Evolutionary conservation across 1,140 invertebrate genomes (phyloP).

Genomic region (Drosophila guanche): DNA sequence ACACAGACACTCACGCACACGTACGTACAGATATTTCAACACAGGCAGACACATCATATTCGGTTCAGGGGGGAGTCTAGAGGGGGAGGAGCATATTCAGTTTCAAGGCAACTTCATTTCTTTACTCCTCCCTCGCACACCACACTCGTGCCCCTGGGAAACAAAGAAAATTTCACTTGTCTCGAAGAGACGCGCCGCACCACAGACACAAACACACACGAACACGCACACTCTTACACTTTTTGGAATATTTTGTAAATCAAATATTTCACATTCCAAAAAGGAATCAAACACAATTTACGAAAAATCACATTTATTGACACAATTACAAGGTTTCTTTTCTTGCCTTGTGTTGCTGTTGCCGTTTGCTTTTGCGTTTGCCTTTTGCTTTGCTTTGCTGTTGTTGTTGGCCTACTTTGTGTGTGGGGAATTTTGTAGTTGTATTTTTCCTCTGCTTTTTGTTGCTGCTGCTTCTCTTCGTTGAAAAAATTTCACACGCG

Average conservation of each 20-base stretch:
- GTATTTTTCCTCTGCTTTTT: constrained; percentile 37
- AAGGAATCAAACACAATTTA: constrained; percentile 67
- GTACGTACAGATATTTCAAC: constrained; percentile 5
- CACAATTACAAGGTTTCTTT: constrained; percentile 69
- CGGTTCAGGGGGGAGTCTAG: constrained; percentile 13
- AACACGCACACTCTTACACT: constrained; percentile 4
- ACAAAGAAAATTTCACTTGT: constrained; percentile 80
- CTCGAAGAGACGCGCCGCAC: constrained; percentile 24
- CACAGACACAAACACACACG: constrained; percentile 31
- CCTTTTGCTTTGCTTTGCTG: constrained; percentile 56
- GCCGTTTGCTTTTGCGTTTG: constrained; percentile 34
- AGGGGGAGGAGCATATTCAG: constrained; percentile 43
- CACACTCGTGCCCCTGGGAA: constrained; percentile 31
- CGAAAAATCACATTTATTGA: constrained; percentile 64
- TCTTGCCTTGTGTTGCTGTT: constrained; percentile 50
- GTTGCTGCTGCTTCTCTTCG: constrained; percentile 61
- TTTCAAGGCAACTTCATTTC: constrained; percentile 75
- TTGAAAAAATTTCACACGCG: constrained; percentile 79
- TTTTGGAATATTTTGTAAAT: neutral
- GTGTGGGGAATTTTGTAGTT: constrained; percentile 65
- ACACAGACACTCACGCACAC: constrained; percentile 43
- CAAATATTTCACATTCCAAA: constrained; percentile 34
- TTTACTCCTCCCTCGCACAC: constrained; percentile 65
- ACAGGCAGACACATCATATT: constrained; percentile 36
- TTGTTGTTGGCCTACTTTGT: constrained; percentile 79